Percentiles rank a stretch among this genome's conserved stretches.
These are phyloP conservation scores for Merops nubicus DNA, from an alignment of 2,113 vertebrate genomes.

Conservation along the genomic window DNA sequence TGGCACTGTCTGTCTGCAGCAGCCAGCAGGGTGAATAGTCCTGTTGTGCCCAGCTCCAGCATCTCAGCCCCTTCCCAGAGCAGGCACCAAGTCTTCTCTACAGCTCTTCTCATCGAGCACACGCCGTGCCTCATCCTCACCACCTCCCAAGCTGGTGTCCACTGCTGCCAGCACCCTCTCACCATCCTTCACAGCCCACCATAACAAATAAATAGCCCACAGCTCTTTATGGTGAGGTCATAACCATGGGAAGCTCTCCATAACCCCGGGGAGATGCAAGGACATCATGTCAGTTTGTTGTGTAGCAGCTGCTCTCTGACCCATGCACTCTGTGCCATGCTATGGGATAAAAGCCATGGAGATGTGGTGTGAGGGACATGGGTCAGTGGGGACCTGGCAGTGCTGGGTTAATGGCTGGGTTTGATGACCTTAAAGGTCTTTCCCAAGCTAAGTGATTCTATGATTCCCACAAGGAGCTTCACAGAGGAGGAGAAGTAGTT, in stretches of 20 bases:
- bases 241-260: background rate
- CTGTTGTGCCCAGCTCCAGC: background rate
- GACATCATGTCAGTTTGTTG: background rate
- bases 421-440: background rate
- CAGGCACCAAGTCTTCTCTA: background rate
- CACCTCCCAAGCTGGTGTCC: background rate
- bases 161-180: background rate
- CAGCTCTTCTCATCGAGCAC: background rate
- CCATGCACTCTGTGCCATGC: background rate
- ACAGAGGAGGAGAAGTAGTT: background rate
- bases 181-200: background rate
- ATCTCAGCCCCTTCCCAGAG: background rate
- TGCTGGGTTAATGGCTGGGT: background rate
- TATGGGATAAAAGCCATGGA: background rate
- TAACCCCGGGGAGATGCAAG: background rate
- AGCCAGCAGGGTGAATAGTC: background rate
- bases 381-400: background rate
- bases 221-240: background rate
- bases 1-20: background rate
- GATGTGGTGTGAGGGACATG: background rate
- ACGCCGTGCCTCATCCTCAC: background rate
- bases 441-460: background rate
- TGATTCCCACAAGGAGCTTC: background rate
- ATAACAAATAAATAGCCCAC: background rate
- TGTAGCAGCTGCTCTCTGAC: background rate